Base-by-base conservation (phyloP, 2,888 invertebrate species). In the Rhamphomyia laevipes region DNA sequence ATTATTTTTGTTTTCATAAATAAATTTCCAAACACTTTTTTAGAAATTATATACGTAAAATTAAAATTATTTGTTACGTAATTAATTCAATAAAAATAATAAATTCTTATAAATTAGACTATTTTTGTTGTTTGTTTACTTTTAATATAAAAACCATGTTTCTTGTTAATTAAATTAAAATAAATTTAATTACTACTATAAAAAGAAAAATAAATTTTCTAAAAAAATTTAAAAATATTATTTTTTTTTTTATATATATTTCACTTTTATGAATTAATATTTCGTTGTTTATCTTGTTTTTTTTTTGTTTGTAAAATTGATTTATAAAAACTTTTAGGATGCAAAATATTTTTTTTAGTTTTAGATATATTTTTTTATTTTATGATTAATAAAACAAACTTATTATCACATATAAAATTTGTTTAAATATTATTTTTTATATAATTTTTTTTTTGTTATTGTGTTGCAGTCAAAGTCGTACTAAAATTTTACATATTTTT, bases 391-490 rank as follows among this genome's bases (percentile, higher is more conserved):
- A 46, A 49, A 47, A 33, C 47, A 53, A 53, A 37, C 37, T 46
- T 47, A 53, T 49, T 53, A 53, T 53, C 53, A 53, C 53, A 53
- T 53, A 48, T 53, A 46, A 33, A 27, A 27, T 27, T 27, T 27
- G 23, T 27, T 27, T 27, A 27, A 27, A 37, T 37, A 16, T 37
- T 37, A 16, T n/a, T 33, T 33, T 31, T 31, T 31, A 12, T 31
- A 31, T 33, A 33, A 2, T 13, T 33, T n/a, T 37, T 37, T 16
- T 17, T 1, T 37, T 37, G 16, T 37, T 37, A 9, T 3, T 17
- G 16, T 37, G 5, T 52, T 51, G 47, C 54, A 52, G 54, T 52
- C 52, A 51, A 43, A 37, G 45, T 48, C 42, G 23, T 47, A 49
- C 49, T 52, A 51, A 49, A 46, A 37, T 13, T 4, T 41, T 21